phyloP scores from a whole-genome alignment of 2,113 vertebrate species.

The Chrysochloris asiatica region DNA sequence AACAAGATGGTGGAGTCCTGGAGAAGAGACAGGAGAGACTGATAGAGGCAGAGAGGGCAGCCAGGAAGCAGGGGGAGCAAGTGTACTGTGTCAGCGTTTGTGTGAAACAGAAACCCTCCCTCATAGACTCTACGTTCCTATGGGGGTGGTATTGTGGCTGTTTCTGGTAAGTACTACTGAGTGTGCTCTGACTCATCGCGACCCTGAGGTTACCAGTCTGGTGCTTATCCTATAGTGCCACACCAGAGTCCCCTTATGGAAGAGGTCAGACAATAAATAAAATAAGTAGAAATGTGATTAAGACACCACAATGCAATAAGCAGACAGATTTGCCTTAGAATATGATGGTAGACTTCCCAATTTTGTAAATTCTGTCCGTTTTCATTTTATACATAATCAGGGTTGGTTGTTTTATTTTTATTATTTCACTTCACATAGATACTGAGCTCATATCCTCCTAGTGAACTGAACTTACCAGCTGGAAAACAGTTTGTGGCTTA shows the following conservation, averaged over 20 bases:
- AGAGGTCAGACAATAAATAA: neutral
- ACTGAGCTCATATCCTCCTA: neutral
- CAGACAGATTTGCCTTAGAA: neutral
- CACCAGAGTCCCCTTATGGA: too few species aligned
- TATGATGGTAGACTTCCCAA: neutral
- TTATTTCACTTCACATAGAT: neutral
- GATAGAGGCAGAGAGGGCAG: neutral
- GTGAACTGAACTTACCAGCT: neutral
- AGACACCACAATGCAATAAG: neutral
- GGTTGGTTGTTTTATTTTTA: neutral
- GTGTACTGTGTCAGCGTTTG: rapidly evolving
- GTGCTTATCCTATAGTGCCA: too few species aligned
- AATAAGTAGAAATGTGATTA: too few species aligned
- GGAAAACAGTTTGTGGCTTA: neutral
- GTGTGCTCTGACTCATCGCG: too few species aligned
- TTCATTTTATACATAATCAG: neutral
- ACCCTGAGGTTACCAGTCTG: too few species aligned
- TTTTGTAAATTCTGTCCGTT: too few species aligned
- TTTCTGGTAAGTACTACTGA: too few species aligned
- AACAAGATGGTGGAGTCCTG: neutral
- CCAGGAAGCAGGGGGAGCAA: rapidly evolving
- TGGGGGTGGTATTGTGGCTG: too few species aligned
- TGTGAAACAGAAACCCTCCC: too few species aligned
- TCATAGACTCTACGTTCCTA: neutral
- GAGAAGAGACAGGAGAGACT: neutral